These are phyloP conservation scores for Poicephalus meyeri DNA, from an alignment of 2,113 vertebrate species.

Conservation along the genomic window DNA sequence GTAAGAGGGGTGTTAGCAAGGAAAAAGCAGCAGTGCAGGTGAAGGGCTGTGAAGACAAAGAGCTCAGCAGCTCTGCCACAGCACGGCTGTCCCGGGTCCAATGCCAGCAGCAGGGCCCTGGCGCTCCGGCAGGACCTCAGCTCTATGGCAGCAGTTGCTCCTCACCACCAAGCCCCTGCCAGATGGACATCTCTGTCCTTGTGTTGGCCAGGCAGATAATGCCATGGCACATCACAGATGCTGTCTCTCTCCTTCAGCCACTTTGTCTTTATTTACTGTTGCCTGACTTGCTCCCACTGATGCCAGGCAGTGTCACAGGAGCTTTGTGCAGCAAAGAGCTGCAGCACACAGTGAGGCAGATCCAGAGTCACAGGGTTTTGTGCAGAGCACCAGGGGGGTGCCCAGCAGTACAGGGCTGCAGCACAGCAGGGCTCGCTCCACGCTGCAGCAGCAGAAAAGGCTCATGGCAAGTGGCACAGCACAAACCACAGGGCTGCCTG, in stretches of 20 bases:
- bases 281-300: background rate
- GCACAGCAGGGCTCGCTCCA: background rate
- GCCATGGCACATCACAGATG: background rate
- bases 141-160: slow-evolving; percentile 35
- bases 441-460: accelerated
- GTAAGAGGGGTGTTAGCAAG: accelerated
- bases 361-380: background rate
- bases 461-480: background rate
- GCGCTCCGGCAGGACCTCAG: background rate
- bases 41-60: background rate
- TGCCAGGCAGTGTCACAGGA: background rate
- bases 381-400: background rate
- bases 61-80: background rate
- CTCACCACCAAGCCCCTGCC: background rate
- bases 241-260: background rate
- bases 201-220: background rate
- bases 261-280: background rate
- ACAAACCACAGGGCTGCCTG: background rate
- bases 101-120: background rate
- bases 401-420: background rate
- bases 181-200: background rate
- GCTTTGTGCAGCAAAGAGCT: background rate
- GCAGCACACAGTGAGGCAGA: background rate
- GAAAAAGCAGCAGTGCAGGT: background rate
- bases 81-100: background rate